phyloP scores from a whole-genome alignment of 1,140 invertebrate genomes.

The Metopolophium dirhodum region DNA sequence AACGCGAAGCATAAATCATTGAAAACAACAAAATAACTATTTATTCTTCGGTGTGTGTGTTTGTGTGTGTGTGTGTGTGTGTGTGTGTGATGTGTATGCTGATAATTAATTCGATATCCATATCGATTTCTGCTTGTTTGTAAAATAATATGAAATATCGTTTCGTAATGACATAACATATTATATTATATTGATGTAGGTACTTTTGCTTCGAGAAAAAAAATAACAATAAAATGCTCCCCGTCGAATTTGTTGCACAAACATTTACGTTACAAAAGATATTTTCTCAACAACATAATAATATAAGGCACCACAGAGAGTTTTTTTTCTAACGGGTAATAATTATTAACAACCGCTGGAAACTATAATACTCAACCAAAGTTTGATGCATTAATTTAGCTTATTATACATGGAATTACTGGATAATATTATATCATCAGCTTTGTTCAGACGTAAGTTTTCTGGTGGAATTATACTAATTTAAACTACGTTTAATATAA shows the following conservation, averaged over 20 bases:
- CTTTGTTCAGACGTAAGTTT: not conserved
- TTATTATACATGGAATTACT: not conserved
- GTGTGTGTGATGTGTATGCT: too few relatives aligned
- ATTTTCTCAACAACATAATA: not conserved
- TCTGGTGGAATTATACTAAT: not conserved
- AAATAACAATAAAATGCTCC: not conserved
- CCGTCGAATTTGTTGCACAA: too few relatives aligned
- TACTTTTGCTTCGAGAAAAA: not conserved
- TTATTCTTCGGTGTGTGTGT: not conserved
- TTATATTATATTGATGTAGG: too few relatives aligned
- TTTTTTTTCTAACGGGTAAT: not conserved
- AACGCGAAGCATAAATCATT: not conserved
- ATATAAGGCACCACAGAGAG: not conserved
- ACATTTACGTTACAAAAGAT: not conserved
- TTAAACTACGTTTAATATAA: not conserved
- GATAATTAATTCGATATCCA: not conserved
- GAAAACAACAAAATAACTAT: not conserved
- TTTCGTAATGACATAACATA: not conserved
- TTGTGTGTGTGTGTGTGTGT: too few relatives aligned
- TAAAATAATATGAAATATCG: too few relatives aligned
- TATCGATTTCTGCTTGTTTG: not conserved
- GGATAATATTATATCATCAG: not conserved
- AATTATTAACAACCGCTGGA: not conserved
- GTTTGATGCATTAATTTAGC: not conserved
- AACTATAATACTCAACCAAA: not conserved